phyloP scores from a whole-genome alignment of 2,797 vertebrate genomes.

The Cercopithecus diana region DNA sequence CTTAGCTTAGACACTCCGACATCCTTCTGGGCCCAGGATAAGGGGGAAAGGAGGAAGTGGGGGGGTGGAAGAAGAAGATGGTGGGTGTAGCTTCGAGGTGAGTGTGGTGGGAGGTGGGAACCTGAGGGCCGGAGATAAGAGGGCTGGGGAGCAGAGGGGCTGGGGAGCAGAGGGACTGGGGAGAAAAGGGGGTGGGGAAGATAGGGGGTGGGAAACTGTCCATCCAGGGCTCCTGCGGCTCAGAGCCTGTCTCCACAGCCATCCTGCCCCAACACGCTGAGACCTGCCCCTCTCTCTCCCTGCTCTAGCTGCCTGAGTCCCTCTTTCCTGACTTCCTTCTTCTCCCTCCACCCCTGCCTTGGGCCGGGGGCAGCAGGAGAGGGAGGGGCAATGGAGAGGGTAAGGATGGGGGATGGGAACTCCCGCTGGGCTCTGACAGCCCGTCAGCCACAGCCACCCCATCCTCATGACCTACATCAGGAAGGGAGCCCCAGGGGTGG shows the following conservation, averaged over 20 bases:
- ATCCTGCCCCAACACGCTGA: slow-evolving; percentile 72
- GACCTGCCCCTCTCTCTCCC: slow-evolving; percentile 72
- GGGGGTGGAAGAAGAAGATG: slow-evolving; percentile 48
- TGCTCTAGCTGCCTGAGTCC: slow-evolving; percentile 56
- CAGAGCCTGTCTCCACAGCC: slow-evolving; percentile 73
- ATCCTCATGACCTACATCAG: slow-evolving; percentile 74
- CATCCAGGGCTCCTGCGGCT: slow-evolving; percentile 68
- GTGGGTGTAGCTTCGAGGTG: slow-evolving; percentile 69
- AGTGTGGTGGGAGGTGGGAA: slow-evolving; percentile 64
- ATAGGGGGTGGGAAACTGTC: slow-evolving; percentile 53
- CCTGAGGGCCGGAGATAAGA: slow-evolving; percentile 44
- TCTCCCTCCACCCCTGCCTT: background rate
- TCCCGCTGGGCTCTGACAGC: slow-evolving; percentile 60
- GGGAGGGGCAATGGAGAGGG: background rate
- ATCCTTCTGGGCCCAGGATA: slow-evolving; percentile 70
- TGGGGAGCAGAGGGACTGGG: slow-evolving; percentile 35
- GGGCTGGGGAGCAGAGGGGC: slow-evolving; percentile 22
- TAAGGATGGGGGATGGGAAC: slow-evolving; percentile 55
- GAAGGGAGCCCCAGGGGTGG: slow-evolving; percentile 67
- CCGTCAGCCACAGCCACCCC: slow-evolving; percentile 69
- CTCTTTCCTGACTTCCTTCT: slow-evolving; percentile 37
- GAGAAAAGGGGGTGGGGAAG: background rate
- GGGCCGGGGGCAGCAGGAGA: slow-evolving; percentile 42
- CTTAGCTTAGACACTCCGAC: slow-evolving; percentile 52
- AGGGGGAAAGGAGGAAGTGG: slow-evolving; percentile 69